phyloP scores from a whole-genome alignment of 2,797 vertebrate genomes.

The Myripristis murdjan region DNA sequence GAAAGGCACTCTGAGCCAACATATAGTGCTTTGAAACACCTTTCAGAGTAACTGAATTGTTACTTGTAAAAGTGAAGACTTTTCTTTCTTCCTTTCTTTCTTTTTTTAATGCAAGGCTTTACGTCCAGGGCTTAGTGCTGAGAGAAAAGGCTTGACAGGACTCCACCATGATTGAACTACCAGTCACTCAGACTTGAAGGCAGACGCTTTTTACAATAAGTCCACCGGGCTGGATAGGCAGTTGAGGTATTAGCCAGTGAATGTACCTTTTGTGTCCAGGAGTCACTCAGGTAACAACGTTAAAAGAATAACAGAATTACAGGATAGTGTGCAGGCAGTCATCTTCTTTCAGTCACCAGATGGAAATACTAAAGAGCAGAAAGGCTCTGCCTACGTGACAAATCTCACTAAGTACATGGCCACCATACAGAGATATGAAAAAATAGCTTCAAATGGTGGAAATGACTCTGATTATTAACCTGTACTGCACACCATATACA shows the following conservation, averaged over 20 bases:
- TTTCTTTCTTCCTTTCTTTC: not conserved
- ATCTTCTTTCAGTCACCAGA: not conserved
- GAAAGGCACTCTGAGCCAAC: not conserved
- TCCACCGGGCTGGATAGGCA: not conserved
- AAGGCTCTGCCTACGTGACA: no score
- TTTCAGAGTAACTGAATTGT: constrained; percentile 1
- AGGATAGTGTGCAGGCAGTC: constrained; percentile 1
- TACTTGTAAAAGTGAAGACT: not conserved
- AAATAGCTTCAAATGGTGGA: no score
- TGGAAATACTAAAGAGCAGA: not conserved
- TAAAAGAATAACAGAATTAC: no score
- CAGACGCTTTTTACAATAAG: not conserved
- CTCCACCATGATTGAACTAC: not conserved
- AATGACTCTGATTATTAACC: not conserved
- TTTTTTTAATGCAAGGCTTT: not conserved
- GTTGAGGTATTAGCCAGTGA: not conserved
- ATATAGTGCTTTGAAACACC: constrained; percentile 8
- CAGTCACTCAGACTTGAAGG: not conserved
- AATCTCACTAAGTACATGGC: no score
- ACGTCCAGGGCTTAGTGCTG: not conserved
- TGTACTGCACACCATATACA: no score
- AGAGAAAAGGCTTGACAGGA: not conserved
- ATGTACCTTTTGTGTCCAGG: constrained; percentile 7
- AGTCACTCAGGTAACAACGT: not conserved
- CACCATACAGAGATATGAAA: no score